These are phyloP conservation scores for Lamprologus tigripictilis DNA, from an alignment of 2,113 vertebrate species.

Conservation along the genomic window DNA sequence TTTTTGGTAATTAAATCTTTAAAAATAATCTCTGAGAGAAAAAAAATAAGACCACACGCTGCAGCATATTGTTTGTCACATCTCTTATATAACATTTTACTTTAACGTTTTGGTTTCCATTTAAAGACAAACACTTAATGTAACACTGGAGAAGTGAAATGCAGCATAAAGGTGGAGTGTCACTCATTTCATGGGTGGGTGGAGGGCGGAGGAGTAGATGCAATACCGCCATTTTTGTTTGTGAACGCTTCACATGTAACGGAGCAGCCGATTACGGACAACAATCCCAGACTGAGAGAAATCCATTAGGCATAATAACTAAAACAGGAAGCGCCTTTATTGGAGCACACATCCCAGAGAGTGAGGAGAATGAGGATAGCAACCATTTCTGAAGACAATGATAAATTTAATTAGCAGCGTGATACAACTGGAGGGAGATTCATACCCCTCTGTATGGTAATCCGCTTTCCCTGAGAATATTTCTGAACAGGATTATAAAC, in stretches of 20 bases:
- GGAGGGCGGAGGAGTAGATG: neutral
- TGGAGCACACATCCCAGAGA: constrained; percentile 22
- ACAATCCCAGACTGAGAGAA: constrained; percentile 29
- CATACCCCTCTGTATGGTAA: constrained; percentile 39
- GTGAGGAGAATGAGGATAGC: neutral
- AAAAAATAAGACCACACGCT: neutral
- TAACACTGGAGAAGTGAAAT: neutral
- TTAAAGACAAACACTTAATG: neutral
- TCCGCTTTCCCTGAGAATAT: constrained; percentile 53
- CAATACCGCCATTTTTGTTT: neutral
- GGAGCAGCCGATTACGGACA: neutral
- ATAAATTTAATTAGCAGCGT: constrained; percentile 66
- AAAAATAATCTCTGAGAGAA: neutral
- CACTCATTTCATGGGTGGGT: neutral
- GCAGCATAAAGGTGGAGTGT: neutral
- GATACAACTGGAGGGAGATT: constrained; percentile 42
- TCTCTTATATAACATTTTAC: neutral
- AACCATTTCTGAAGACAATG: constrained; percentile 57
- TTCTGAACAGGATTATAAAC: constrained; percentile 58
- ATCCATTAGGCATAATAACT: constrained; percentile 59
- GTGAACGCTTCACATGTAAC: neutral
- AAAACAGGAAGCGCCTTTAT: constrained; percentile 33
- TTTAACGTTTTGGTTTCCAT: neutral
- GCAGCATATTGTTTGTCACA: neutral
- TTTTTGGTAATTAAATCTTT: neutral